A percentile compares a stretch with the other conserved stretches of the same genome.
phyloP scores from a whole-genome alignment of 2,888 invertebrate species.

The Standfussiana lucernea region DNA sequence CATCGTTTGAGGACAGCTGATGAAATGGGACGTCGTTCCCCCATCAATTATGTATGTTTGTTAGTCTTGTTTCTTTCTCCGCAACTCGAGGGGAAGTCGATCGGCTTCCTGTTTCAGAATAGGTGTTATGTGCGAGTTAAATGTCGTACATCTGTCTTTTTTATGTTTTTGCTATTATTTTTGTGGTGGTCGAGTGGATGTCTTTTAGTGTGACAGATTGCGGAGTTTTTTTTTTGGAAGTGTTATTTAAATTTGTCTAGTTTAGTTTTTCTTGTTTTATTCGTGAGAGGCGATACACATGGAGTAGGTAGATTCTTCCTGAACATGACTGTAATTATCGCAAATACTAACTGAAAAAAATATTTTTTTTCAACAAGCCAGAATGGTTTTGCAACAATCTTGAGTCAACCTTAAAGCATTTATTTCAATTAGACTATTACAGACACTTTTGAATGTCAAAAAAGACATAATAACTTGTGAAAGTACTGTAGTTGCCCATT shows the following conservation, averaged over 20 bases:
- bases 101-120: constrained; percentile 75
- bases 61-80: constrained; percentile 67
- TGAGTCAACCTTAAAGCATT: too few relatives aligned
- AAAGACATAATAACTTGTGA: too few relatives aligned
- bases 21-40: constrained; percentile 78
- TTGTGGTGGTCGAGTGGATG: constrained; percentile 35
- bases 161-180: constrained; percentile 52
- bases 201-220: constrained; percentile 38
- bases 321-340: background rate
- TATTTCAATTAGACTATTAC: too few relatives aligned
- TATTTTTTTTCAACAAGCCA: too few relatives aligned
- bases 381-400: background rate
- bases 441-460: too few relatives aligned
- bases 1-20: constrained; percentile 77
- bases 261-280: background rate
- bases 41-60: constrained; percentile 76
- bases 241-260: background rate
- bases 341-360: background rate
- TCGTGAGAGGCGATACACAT: constrained; percentile 1
- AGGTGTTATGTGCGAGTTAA: constrained; percentile 68
- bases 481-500: too few relatives aligned
- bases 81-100: constrained; percentile 67
- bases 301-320: background rate
- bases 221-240: constrained; percentile 14
- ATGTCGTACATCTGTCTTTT: constrained; percentile 64